These are phyloP conservation scores for Trimorus sp. DNA, from an alignment of 2,888 invertebrate genomes.

Conservation along the genomic window DNA sequence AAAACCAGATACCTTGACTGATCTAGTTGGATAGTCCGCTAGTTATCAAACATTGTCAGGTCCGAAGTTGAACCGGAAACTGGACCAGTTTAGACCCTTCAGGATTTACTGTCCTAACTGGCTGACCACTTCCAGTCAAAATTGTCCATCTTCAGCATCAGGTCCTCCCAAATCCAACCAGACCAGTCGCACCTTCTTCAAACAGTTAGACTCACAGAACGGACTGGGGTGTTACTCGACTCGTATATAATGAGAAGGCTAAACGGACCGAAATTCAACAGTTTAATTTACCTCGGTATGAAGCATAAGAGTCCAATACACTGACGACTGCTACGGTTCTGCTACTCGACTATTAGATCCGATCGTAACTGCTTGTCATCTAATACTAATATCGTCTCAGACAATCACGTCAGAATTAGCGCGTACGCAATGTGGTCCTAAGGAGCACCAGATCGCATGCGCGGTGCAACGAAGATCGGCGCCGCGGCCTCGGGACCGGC, in stretches of 20 bases:
- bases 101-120: too few relatives aligned
- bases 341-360: conserved; percentile 42
- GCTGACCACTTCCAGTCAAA: too few relatives aligned
- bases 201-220: conserved; percentile 30
- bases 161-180: too few relatives aligned
- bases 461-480: conserved; percentile 8
- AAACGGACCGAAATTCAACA: conserved; percentile 51
- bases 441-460: conserved; percentile 17
- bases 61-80: too few relatives aligned
- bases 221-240: conserved; percentile 30
- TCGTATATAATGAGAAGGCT: conserved; percentile 48
- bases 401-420: conserved; percentile 43
- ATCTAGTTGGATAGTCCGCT: too few relatives aligned
- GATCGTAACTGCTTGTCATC: conserved; percentile 26
- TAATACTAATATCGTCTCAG: conserved; percentile 46
- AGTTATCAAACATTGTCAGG: too few relatives aligned
- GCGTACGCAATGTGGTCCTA: conserved; percentile 20
- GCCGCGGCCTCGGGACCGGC: not conserved
- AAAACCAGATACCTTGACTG: too few relatives aligned
- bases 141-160: too few relatives aligned
- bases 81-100: too few relatives aligned
- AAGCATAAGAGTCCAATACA: conserved; percentile 54
- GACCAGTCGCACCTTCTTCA: not conserved
- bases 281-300: conserved; percentile 42
- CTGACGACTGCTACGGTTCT: conserved; percentile 37